A percentile compares a stretch with the other conserved stretches of the same genome.
Evolutionary conservation across 2,888 invertebrate genomes (phyloP).

Genomic region (Macrosiphum euphorbiae): DNA sequence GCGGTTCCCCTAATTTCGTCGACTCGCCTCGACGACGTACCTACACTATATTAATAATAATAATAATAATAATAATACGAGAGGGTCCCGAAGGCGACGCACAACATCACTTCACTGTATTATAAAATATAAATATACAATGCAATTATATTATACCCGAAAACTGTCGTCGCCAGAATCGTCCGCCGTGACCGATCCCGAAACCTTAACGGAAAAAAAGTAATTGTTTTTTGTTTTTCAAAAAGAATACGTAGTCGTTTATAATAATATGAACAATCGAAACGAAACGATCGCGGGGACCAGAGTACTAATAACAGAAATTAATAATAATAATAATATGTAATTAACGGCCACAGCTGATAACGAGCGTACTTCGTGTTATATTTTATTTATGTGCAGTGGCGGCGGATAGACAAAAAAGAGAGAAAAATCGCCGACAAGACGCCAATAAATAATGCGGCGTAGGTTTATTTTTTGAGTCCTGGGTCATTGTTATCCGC

Average conservation of each 20-base stretch:
- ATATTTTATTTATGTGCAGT: not conserved
- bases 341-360: not conserved
- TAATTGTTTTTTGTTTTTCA: not conserved
- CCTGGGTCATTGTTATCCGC: not conserved
- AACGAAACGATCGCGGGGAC: not conserved
- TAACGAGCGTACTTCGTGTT: not conserved
- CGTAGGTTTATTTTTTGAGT: not conserved
- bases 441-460: not conserved
- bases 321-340: not conserved
- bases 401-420: not conserved
- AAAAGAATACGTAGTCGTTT: too few species aligned
- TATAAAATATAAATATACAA: not conserved
- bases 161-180: not conserved
- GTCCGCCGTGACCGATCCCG: not conserved
- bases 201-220: conserved; percentile 27
- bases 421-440: not conserved
- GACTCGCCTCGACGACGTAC: not conserved
- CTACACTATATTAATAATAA: not conserved
- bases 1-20: conserved; percentile 40
- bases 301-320: not conserved
- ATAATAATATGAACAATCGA: not conserved
- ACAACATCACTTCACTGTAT: not conserved
- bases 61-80: not conserved
- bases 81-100: not conserved
- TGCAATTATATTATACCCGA: not conserved